Evolutionary conservation across 2,113 vertebrate species (phyloP).

Genomic region (Hippocampus barbouri): DNA sequence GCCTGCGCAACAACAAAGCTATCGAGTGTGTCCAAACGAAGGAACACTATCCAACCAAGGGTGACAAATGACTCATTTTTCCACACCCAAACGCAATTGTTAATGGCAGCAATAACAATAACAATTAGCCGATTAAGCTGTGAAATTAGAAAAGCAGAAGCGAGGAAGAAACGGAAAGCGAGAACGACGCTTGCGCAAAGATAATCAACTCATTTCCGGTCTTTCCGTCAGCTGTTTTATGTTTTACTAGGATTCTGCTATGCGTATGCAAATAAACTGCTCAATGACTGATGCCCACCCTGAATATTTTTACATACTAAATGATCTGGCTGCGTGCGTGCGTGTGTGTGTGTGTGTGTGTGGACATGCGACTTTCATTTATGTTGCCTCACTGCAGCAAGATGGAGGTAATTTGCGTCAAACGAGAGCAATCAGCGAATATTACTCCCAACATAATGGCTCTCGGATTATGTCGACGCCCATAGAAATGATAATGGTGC

Average conservation of each 20-base stretch:
- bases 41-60: constrained; percentile 28
- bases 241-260: constrained; percentile 13
- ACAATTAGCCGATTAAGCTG: constrained; percentile 65
- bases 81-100: constrained; percentile 55
- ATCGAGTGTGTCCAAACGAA: neutral
- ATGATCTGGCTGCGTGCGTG: constrained; percentile 28
- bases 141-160: constrained; percentile 55
- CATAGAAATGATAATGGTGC: constrained; percentile 38
- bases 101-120: constrained; percentile 66
- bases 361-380: constrained; percentile 32
- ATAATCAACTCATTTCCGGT: constrained; percentile 33
- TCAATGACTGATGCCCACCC: constrained; percentile 15
- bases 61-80: constrained; percentile 59
- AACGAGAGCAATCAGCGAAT: constrained; percentile 37
- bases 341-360: constrained; percentile 15
- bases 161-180: neutral
- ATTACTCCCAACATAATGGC: constrained; percentile 38
- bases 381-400: constrained; percentile 30
- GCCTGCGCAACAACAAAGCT: constrained; percentile 10
- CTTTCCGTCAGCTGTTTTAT: constrained; percentile 6
- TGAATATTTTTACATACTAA: constrained; percentile 48
- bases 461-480: constrained; percentile 20
- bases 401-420: constrained; percentile 43
- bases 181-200: constrained; percentile 14
- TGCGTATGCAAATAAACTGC: constrained; percentile 41